Evolutionary conservation across 2,797 vertebrate genomes (phyloP).

Genomic region (Telmatherina bonti): DNA sequence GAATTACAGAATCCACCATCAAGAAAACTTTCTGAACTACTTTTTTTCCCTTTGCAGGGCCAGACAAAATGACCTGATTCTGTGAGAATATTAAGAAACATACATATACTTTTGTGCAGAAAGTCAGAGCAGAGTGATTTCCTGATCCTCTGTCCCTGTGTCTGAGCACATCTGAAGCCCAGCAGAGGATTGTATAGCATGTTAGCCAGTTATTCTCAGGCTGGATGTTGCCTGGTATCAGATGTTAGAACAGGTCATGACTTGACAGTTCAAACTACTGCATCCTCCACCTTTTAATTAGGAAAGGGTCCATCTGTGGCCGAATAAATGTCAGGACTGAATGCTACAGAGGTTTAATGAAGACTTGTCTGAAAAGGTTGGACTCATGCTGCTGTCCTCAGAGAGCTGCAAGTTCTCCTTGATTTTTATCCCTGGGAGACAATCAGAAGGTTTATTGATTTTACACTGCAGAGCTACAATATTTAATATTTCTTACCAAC

Average conservation of each 20-base stretch:
- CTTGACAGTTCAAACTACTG: not conserved
- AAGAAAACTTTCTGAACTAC: no score
- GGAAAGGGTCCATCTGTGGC: not conserved
- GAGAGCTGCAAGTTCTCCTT: no score
- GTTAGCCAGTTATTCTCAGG: not conserved
- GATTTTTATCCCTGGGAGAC: no score
- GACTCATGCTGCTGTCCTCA: not conserved
- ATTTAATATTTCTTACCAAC: not conserved
- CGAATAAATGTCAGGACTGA: not conserved
- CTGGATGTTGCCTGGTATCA: not conserved
- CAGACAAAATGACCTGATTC: no score
- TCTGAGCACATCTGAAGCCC: not conserved
- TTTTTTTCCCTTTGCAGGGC: no score
- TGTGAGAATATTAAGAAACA: no score
- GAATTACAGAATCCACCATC: no score
- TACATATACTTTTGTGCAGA: not conserved
- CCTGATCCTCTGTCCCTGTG: not conserved
- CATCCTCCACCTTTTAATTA: not conserved
- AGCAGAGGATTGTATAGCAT: not conserved
- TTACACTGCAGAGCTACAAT: not conserved
- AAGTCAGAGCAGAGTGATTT: not conserved
- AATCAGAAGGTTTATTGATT: not conserved
- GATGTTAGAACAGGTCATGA: not conserved
- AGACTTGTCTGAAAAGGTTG: not conserved
- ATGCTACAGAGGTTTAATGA: not conserved